Evolutionary conservation across 2,113 vertebrate species (phyloP).

Genomic region (Vidua macroura): DNA sequence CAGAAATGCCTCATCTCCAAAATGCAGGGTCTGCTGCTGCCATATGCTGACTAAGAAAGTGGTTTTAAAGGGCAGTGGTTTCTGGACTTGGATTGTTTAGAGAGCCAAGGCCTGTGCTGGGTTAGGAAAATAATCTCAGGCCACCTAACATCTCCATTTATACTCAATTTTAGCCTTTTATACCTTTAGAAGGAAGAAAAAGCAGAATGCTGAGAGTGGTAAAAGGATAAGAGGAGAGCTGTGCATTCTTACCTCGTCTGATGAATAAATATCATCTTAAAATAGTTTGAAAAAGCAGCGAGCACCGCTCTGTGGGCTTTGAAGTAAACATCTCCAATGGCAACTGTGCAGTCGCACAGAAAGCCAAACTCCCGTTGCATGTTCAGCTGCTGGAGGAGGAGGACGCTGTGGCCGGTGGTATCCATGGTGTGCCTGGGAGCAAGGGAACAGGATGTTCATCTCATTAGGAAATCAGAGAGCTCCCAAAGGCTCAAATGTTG

Average conservation of each 20-base stretch:
- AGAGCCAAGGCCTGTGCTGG: neutral
- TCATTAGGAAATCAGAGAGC: neutral
- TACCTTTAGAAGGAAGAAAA: neutral
- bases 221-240: neutral
- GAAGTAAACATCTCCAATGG: conserved; percentile 97
- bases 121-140: neutral
- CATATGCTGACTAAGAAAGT: neutral
- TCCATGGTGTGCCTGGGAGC: conserved; percentile 80
- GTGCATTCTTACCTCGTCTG: conserved; percentile 86
- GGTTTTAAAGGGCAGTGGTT: neutral
- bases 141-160: neutral
- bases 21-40: neutral
- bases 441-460: neutral
- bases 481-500: neutral
- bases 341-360: conserved; percentile 96
- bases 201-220: neutral
- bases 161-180: neutral
- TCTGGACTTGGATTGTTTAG: neutral
- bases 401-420: conserved; percentile 87
- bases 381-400: conserved; percentile 96
- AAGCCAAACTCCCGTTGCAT: conserved; percentile 97
- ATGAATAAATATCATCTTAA: conserved; percentile 99
- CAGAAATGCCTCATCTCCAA: neutral
- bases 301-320: conserved; percentile 96
- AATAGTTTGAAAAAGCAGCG: conserved; percentile 98